Evolutionary conservation across 2,797 vertebrate genomes (phyloP).

Genomic region (Orientallactaga sibirica): DNA sequence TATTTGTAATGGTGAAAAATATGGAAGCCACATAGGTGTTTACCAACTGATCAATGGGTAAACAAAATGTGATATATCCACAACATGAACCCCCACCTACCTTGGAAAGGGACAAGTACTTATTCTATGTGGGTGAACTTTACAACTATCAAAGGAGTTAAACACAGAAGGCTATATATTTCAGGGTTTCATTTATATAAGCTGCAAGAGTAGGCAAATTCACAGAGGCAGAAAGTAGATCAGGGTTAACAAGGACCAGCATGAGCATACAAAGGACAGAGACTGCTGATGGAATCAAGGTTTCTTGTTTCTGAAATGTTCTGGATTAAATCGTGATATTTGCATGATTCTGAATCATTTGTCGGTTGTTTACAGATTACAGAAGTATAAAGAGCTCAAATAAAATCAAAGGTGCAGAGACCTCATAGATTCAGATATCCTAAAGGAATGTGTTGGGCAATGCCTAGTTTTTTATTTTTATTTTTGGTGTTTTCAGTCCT

Average conservation of each 20-base stretch:
- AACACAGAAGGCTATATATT: background rate
- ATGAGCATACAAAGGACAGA: background rate
- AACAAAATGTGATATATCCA: background rate
- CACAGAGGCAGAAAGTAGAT: background rate
- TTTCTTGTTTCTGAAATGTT: background rate
- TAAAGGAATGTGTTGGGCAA: background rate
- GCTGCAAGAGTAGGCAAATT: background rate
- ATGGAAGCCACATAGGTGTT: background rate
- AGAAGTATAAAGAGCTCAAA: background rate
- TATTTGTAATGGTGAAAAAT: background rate
- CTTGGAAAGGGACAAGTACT: background rate
- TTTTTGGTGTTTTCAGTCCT: conserved; percentile 12
- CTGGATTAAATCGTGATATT: background rate
- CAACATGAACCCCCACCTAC: background rate
- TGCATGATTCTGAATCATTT: background rate
- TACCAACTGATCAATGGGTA: background rate
- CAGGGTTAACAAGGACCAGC: background rate
- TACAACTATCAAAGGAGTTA: background rate
- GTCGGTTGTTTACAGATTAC: background rate
- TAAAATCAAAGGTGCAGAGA: background rate
- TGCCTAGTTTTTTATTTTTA: background rate
- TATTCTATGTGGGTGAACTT: background rate
- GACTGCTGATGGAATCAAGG: background rate
- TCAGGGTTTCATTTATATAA: background rate
- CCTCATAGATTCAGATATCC: background rate